phyloP scores from a whole-genome alignment of 2,888 invertebrate genomes.

The Drosophila helvetica region DNA sequence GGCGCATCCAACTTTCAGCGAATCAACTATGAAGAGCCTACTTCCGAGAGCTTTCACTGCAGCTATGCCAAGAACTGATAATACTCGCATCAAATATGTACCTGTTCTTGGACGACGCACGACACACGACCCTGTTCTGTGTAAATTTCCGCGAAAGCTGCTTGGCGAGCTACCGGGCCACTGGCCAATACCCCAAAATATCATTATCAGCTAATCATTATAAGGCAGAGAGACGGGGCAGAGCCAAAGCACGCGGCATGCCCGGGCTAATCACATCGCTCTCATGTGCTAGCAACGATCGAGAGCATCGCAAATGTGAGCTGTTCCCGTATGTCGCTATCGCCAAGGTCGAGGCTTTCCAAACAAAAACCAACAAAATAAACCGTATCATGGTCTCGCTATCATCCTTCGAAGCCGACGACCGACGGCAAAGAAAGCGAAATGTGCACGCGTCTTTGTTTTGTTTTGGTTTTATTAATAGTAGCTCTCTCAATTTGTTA shows the following conservation, averaged over 20 bases:
- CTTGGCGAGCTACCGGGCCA: conserved; percentile 50
- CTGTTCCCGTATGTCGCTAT: conserved; percentile 35
- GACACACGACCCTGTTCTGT: conserved; percentile 48
- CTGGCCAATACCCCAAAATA: conserved; percentile 36
- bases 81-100: conserved; percentile 6
- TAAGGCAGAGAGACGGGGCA: conserved; percentile 13
- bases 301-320: conserved; percentile 33
- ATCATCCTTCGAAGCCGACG: conserved; percentile 50
- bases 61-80: conserved; percentile 4
- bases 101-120: conserved; percentile 15
- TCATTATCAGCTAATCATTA: conserved; percentile 54
- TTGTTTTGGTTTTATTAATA: conserved; percentile 62
- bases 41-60: conserved; percentile 11
- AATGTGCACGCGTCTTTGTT: conserved; percentile 67
- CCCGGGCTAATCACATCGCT: conserved; percentile 60
- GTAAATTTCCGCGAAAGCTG: conserved; percentile 66
- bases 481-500: conserved; percentile 39
- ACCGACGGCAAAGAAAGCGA: conserved; percentile 27
- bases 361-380: conserved; percentile 20
- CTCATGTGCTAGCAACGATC: conserved; percentile 53
- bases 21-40: conserved; percentile 3
- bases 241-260: conserved; percentile 57
- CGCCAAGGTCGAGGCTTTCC: conserved; percentile 65
- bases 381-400: conserved; percentile 39
- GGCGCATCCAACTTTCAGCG: conserved; percentile 6